Percentiles rank a stretch among this genome's conserved stretches.
Evolutionary conservation across 2,797 vertebrate species (phyloP).

Genomic region (Oophaga sylvatica): DNA sequence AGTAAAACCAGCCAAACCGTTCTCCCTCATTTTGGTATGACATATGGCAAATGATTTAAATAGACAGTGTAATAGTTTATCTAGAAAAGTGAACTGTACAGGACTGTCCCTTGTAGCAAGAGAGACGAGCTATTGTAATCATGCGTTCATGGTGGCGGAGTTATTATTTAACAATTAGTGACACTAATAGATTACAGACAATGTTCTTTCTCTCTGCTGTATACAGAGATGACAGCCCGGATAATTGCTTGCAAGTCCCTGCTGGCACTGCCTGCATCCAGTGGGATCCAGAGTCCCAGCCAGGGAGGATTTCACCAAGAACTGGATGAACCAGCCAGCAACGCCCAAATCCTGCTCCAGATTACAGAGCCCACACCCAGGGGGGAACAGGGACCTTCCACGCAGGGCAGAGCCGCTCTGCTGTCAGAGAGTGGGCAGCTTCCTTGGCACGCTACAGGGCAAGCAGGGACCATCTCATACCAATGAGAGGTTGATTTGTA

Average conservation of each 20-base stretch:
- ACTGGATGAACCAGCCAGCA: conserved; percentile 61
- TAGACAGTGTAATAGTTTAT: conserved; percentile 8
- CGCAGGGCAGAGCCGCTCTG: conserved; percentile 44
- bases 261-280: conserved; percentile 61
- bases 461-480: neutral
- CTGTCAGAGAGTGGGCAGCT: conserved; percentile 33
- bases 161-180: conserved; percentile 62
- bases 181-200: conserved; percentile 61
- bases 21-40: neutral
- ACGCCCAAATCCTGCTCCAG: conserved; percentile 60
- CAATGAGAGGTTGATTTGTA: neutral
- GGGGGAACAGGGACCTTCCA: conserved; percentile 50
- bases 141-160: conserved; percentile 49
- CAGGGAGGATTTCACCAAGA: conserved; percentile 56
- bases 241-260: conserved; percentile 58
- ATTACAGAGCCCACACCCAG: conserved; percentile 59
- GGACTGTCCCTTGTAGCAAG: conserved; percentile 44
- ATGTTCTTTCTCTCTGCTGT: conserved; percentile 47
- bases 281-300: conserved; percentile 59
- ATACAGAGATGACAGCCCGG: conserved; percentile 54
- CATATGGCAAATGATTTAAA: conserved; percentile 17
- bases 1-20: neutral
- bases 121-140: conserved; percentile 44
- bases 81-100: conserved; percentile 2
- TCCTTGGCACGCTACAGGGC: conserved; percentile 38